Evolutionary conservation across 2,888 invertebrate species (phyloP).

Genomic region (Druceiella hillmani): DNA sequence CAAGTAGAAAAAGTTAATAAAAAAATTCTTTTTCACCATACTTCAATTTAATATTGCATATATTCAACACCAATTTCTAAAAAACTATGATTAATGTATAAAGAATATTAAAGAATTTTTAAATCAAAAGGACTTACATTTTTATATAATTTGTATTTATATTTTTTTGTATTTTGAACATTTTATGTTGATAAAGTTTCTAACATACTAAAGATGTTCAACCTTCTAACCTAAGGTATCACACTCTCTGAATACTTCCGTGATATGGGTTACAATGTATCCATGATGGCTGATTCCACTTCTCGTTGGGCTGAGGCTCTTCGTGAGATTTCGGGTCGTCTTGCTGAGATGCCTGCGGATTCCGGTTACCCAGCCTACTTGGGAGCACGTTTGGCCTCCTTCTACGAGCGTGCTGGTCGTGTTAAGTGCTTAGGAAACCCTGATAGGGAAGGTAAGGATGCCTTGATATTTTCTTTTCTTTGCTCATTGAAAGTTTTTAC

Average conservation of each 20-base stretch:
- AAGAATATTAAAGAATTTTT: too few species aligned
- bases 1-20: too few species aligned
- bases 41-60: too few species aligned
- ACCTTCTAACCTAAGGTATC: slow-evolving; percentile 76
- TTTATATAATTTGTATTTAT: too few species aligned
- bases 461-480: slow-evolving; percentile 1
- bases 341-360: slow-evolving; percentile 99
- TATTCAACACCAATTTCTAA: too few species aligned
- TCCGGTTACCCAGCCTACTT: slow-evolving; percentile 98
- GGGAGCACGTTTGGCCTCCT: slow-evolving; percentile 95
- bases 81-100: too few species aligned
- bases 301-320: slow-evolving; percentile 99
- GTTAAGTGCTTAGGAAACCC: slow-evolving; percentile 97
- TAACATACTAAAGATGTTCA: too few species aligned
- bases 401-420: slow-evolving; percentile 98
- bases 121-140: too few species aligned
- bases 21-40: too few species aligned
- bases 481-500: background rate
- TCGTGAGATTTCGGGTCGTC: slow-evolving; percentile 98
- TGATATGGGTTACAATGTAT: slow-evolving; percentile 99
- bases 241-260: slow-evolving; percentile 99
- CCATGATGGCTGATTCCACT: slow-evolving; percentile 99
- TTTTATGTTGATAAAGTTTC: too few species aligned
- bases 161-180: too few species aligned
- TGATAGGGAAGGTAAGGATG: slow-evolving; percentile 72